phyloP scores from a whole-genome alignment of 2,888 invertebrate genomes.

The Poecilobothrus nobilitatus region DNA sequence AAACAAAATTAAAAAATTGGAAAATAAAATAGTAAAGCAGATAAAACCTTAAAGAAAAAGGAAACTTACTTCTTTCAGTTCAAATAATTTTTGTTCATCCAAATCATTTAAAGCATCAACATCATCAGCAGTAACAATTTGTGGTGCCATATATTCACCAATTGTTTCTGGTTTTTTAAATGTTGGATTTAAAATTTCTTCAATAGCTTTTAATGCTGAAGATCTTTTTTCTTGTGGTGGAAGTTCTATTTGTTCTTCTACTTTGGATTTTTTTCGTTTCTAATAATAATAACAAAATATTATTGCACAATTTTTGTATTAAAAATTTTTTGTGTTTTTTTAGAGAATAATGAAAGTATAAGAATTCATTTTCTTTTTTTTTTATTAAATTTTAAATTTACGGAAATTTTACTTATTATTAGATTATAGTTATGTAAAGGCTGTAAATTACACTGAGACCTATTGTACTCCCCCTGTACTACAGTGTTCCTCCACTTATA shows the following conservation, averaged over 20 bases:
- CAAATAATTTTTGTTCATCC: conserved; percentile 53
- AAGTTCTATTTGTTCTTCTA: conserved; percentile 14
- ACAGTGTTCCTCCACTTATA: too few species aligned
- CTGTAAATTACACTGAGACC: too few species aligned
- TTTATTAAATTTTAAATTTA: too few species aligned
- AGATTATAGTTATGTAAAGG: too few species aligned
- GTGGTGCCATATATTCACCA: conserved; percentile 38
- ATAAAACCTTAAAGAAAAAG: background rate
- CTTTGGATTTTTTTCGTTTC: conserved; percentile 35
- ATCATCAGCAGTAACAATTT: conserved; percentile 35
- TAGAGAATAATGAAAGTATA: too few species aligned
- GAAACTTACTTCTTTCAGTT: conserved; percentile 54
- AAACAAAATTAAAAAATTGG: too few species aligned
- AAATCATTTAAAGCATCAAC: conserved; percentile 50
- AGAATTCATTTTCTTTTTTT: too few species aligned
- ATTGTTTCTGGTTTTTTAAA: conserved; percentile 36
- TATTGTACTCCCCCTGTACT: too few species aligned
- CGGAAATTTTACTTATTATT: too few species aligned
- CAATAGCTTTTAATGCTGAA: conserved; percentile 39
- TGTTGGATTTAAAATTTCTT: conserved; percentile 42
- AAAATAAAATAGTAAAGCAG: background rate
- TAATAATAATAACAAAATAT: conserved; percentile 22
- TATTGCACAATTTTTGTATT: too few species aligned
- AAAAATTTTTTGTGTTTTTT: too few species aligned
- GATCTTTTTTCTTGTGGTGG: conserved; percentile 24